Base-by-base conservation (phyloP, 2,888 invertebrate genomes). In the Ichneumon xanthorius region DNA sequence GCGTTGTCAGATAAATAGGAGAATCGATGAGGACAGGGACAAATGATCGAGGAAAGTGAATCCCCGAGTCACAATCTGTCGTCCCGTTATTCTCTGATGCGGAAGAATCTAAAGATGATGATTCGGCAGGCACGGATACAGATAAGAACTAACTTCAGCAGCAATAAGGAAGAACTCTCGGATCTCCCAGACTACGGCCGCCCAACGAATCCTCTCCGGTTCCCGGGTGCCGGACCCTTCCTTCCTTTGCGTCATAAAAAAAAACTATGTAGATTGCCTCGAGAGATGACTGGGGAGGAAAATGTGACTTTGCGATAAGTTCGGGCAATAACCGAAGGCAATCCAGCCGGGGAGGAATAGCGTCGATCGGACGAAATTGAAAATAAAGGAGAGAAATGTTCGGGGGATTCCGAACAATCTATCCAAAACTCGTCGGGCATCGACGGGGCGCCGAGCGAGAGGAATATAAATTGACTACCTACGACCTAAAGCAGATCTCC, bases 321-420 rank as follows among this genome's bases (percentile, higher is more conserved):
- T 81, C 71, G 61, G 48, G 58, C 71, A 70, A 77, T 75, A 71
- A 58, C 45, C 26, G 50, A 26, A 14, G 53, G 53, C 68, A 50
- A 50, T 30, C 68, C 5, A 67, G 16, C 2, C 26, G 37, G 55
- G 33, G 40, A 19, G 45, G 58, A 33, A 48, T 4, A 22, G 71
- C 40, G 67, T 80, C 55, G 65, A 80, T 73, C 45, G 37, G 73
- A 40, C 72, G 53, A 67, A 63, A 80, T 73, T 65, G 73, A 55
- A 80, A 80, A 73, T 73, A 72, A 22, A 72, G 22, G 40, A 55
- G 53, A 30, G 33, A 55, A 45, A 73, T 33, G 26, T 55, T 67
- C 30, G 37, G 22, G 45, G 30, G 50, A 55, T 19, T 67, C 40
- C n/a, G 40, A 30, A 30, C 48, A 63, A 80, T 72, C 40, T 26